Base-by-base conservation (phyloP, 1,140 invertebrate genomes). In the Drosophila sp. region DNA sequence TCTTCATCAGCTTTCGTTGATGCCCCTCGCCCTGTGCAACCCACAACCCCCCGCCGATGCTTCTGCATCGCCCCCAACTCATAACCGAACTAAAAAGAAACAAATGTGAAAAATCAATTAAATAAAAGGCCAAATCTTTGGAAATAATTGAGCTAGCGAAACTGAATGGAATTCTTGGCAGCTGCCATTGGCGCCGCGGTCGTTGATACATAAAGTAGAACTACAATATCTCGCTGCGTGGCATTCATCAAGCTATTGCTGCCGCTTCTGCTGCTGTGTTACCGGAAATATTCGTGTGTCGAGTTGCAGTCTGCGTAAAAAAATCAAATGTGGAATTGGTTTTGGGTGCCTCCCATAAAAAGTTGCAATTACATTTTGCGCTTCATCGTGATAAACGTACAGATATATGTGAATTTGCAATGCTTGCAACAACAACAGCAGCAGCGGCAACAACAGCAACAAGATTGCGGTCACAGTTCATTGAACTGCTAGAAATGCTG, bases 401-500 rank as follows among this genome's bases (percentile, higher is more conserved):
- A 27, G 36, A 38, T 50, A 51, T 64, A 54, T 79, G 38, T 80
- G 74, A 70, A 76, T 72, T 76, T 76, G 78, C 77, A 72, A 65
- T 75, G 77, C 78, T 76, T 76, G 46, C 58, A 70, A 53, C 70
- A 67, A 41, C 57, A 61, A 11, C 45, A 48, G 4, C 27, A 50
- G 8, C 46, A 34, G 2, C 48, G 34, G 18, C 38, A 21, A 27
- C 45, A 29, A n/a, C 59, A 77, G 59, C 76, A 67, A 61, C 51
- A 63, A 67, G 76, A 80, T 70, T 82, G 79, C 80, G 79, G 79
- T 82, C 79, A 82, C 80, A 82, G 79, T 82, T 82, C 79, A 75
- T 82, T 82, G 79, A 82, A 82, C 79, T 79, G 53, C 72, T 78
- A 63, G 75, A 82, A 71, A 78, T 77, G 79, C 74, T 70, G 45